Conservation (phyloP, 2,797 vertebrate genomes). For the Siniperca obscura region DNA sequence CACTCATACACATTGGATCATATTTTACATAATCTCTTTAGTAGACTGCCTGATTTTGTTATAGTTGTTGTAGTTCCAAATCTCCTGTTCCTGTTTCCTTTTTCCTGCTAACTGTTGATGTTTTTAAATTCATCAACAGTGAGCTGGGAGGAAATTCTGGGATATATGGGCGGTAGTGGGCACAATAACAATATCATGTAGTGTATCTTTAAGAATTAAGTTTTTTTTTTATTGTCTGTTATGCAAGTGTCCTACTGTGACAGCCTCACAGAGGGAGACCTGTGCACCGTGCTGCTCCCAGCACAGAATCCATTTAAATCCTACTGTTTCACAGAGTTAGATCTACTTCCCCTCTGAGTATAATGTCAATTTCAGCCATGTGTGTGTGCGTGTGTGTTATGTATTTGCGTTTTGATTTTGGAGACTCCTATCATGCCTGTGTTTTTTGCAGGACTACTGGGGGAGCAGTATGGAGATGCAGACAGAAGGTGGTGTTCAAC, state of each 20-base stretch:
- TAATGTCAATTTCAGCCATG: constrained; percentile 67
- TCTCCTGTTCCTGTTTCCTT: constrained; percentile 21
- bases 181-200: constrained; percentile 48
- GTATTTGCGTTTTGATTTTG: constrained; percentile 54
- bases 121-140: constrained; percentile 34
- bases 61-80: constrained; percentile 30
- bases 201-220: constrained; percentile 68
- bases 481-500: constrained; percentile 29
- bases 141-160: constrained; percentile 6
- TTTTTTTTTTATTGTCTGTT: constrained; percentile 59
- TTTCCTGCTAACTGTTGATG: constrained; percentile 18
- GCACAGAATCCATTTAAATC: constrained; percentile 78
- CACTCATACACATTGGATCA: constrained; percentile 57
- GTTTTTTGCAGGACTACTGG: constrained; percentile 24
- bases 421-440: constrained; percentile 25
- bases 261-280: constrained; percentile 74
- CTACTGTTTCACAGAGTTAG: constrained; percentile 74
- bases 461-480: constrained; percentile 10
- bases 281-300: constrained; percentile 67
- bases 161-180: constrained; percentile 19
- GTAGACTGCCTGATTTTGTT: constrained; percentile 37
- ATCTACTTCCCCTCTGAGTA: constrained; percentile 66
- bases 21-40: constrained; percentile 51
- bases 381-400: constrained; percentile 44
- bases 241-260: constrained; percentile 67